phyloP scores from a whole-genome alignment of 2,888 invertebrate species.

The Monochamus alternatus region DNA sequence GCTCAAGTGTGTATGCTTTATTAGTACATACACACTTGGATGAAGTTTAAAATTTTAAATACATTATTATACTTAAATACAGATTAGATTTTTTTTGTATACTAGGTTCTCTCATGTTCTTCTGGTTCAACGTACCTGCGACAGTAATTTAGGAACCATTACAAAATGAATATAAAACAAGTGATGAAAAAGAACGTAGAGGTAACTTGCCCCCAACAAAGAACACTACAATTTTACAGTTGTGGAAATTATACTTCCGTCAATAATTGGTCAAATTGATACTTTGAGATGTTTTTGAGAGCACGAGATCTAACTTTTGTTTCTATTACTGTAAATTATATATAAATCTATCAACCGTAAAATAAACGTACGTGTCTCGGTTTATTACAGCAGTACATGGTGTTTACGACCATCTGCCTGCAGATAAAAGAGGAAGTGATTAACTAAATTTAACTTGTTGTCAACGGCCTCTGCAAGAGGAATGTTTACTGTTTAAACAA shows the following conservation, averaged over 20 bases:
- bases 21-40: no score
- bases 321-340: constrained; percentile 7
- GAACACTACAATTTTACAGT: background rate
- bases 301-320: background rate
- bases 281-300: background rate
- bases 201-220: background rate
- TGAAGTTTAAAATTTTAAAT: no score
- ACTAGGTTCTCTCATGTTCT: no score
- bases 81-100: no score
- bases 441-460: background rate
- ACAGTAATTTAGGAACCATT: no score
- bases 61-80: no score
- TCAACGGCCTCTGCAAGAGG: no score
- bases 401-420: background rate
- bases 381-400: constrained; percentile 2
- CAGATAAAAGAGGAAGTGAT: background rate
- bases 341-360: background rate
- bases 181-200: background rate
- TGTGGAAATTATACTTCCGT: background rate
- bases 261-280: background rate
- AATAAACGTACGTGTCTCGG: background rate
- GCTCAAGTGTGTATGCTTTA: no score
- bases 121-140: no score
- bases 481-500: no score
- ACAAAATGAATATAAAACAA: background rate